phyloP scores from a whole-genome alignment of 2,113 vertebrate species.

The Sphaerodactylus townsendi region DNA sequence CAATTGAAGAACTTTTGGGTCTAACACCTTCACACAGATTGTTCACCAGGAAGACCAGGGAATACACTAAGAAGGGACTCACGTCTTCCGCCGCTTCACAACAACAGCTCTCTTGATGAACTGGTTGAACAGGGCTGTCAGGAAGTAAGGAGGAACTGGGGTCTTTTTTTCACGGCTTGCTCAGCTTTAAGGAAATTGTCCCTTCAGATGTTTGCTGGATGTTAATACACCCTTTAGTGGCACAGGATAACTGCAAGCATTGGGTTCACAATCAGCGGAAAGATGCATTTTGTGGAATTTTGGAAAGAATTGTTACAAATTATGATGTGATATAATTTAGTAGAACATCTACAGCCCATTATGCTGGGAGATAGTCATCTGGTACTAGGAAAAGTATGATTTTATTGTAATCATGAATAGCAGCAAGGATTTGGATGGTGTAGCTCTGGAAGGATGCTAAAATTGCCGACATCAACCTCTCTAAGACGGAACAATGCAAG shows the following conservation, averaged over 20 bases:
- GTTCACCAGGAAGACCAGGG: neutral
- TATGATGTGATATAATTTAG: neutral
- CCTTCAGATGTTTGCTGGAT: too few species aligned
- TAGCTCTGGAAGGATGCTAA: neutral
- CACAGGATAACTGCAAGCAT: neutral
- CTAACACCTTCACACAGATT: neutral
- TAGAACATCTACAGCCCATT: neutral
- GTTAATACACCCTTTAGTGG: neutral
- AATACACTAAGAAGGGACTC: neutral
- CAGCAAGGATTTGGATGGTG: neutral
- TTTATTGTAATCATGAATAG: neutral
- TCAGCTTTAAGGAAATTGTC: neutral
- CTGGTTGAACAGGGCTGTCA: neutral
- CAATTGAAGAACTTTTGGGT: neutral
- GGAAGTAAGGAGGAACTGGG: neutral
- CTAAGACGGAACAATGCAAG: neutral
- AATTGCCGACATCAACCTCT: neutral
- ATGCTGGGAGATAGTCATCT: neutral
- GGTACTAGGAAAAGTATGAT: neutral
- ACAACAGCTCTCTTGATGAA: neutral
- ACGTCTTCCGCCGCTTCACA: neutral
- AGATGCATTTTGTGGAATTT: neutral
- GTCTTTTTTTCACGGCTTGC: neutral
- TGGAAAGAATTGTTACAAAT: too few species aligned
- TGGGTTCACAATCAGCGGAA: neutral